Percentiles rank a stretch among this genome's conserved stretches.
Evolutionary conservation across 2,797 vertebrate genomes (phyloP).

Genomic region (Sitta carolinensis): DNA sequence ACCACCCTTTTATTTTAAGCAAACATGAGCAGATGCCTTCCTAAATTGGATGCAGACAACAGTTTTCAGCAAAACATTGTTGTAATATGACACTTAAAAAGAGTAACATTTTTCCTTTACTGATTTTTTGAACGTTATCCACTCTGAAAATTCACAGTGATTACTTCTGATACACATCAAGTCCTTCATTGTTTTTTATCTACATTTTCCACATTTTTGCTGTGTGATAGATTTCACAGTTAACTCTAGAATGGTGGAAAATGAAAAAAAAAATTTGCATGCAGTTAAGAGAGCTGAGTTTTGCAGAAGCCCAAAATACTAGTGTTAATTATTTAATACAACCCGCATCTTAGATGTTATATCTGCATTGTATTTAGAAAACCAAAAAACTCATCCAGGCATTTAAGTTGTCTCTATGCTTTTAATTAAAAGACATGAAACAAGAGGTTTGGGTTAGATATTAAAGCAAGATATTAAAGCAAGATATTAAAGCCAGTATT

Average conservation of each 20-base stretch:
- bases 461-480: not conserved
- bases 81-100: constrained; percentile 73
- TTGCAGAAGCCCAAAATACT: not conserved
- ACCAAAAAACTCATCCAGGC: not conserved
- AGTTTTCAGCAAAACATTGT: constrained; percentile 70
- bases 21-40: constrained; percentile 80
- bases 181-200: constrained; percentile 17
- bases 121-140: constrained; percentile 59
- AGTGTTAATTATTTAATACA: not conserved
- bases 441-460: not conserved
- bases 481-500: not conserved
- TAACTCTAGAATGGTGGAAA: constrained; percentile 12
- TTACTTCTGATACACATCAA: constrained; percentile 61
- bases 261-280: constrained; percentile 30
- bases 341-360: not conserved
- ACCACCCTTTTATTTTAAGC: constrained; percentile 80
- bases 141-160: constrained; percentile 50
- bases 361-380: not conserved
- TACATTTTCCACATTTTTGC: not conserved
- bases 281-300: constrained; percentile 12
- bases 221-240: constrained; percentile 31
- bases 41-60: constrained; percentile 74
- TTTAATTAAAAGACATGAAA: not conserved
- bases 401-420: not conserved
- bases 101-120: constrained; percentile 70